These are phyloP conservation scores for Lasius fuliginosus DNA, from an alignment of 2,888 invertebrate species.

Conservation along the genomic window DNA sequence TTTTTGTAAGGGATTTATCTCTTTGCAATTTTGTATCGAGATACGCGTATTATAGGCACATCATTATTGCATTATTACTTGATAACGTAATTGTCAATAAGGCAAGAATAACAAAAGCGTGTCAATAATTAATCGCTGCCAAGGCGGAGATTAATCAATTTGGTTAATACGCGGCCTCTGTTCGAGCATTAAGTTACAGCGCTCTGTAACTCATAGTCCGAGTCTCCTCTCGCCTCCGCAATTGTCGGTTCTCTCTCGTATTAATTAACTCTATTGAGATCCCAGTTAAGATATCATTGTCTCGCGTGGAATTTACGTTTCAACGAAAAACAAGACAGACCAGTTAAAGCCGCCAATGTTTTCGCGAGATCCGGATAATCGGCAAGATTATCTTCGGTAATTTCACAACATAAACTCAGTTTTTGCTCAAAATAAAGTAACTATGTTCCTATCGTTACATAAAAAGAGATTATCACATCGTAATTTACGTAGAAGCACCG, in stretches of 20 bases:
- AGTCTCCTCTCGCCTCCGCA: slow-evolving; percentile 68
- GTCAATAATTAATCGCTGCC: slow-evolving; percentile 84
- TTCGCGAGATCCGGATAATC: slow-evolving; percentile 39
- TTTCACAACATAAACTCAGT: slow-evolving; percentile 20
- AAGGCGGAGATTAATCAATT: slow-evolving; percentile 83
- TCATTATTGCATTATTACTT: slow-evolving; percentile 5
- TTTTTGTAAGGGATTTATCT: background rate
- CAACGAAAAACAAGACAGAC: slow-evolving; percentile 66
- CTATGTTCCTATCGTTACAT: background rate
- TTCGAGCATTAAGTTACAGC: slow-evolving; percentile 40
- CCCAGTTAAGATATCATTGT: slow-evolving; percentile 81
- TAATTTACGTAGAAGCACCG: background rate
- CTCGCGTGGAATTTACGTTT: slow-evolving; percentile 70
- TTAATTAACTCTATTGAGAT: slow-evolving; percentile 84
- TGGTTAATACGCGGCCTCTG: slow-evolving; percentile 74
- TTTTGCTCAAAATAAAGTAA: slow-evolving; percentile 8
- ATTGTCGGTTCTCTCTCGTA: slow-evolving; percentile 76
- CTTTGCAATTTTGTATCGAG: background rate
- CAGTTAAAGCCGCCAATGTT: slow-evolving; percentile 61
- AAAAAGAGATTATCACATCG: slow-evolving; percentile 18
- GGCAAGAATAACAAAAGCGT: slow-evolving; percentile 80
- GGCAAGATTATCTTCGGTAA: background rate
- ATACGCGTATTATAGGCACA: background rate
- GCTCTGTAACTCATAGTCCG: slow-evolving; percentile 49
- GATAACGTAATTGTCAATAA: slow-evolving; percentile 77